A percentile compares a stretch with the other conserved stretches of the same genome.
These are phyloP conservation scores for Tragelaphus imberbis DNA, from an alignment of 2,113 vertebrate genomes.

Conservation along the genomic window DNA sequence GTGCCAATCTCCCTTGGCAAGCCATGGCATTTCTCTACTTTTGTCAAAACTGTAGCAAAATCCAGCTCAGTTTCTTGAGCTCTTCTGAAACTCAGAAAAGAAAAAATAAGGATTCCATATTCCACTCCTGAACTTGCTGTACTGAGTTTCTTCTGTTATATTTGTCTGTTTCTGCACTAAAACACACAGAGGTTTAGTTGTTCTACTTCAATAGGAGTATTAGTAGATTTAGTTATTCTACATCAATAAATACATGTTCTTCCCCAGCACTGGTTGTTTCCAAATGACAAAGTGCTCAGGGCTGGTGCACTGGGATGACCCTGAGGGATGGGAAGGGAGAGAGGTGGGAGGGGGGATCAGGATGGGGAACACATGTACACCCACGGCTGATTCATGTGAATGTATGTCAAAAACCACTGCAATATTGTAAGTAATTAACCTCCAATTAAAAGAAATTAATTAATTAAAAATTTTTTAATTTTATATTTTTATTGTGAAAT, in stretches of 20 bases:
- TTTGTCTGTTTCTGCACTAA: not conserved
- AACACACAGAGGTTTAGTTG: too few relatives aligned
- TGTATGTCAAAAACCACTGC: not conserved
- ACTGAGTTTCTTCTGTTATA: not conserved
- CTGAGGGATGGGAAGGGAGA: not conserved
- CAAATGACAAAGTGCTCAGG: not conserved
- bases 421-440: not conserved
- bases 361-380: not conserved
- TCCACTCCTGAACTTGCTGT: not conserved
- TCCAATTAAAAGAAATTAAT: not conserved
- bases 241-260: not conserved
- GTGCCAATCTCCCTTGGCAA: not conserved
- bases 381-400: not conserved
- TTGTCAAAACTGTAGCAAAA: not conserved
- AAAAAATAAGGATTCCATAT: fast-evolving
- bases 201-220: not conserved
- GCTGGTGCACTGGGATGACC: not conserved
- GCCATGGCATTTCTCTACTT: fast-evolving
- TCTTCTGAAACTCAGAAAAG: not conserved
- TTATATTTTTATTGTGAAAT: not conserved
- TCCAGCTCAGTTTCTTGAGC: not conserved
- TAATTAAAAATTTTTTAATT: fast-evolving
- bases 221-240: not conserved
- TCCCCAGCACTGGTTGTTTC: not conserved
- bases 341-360: not conserved